A percentile compares a stretch with the other conserved stretches of the same genome.
These are phyloP conservation scores for Tetrao urogallus DNA, from an alignment of 2,113 vertebrate genomes.

Conservation along the genomic window DNA sequence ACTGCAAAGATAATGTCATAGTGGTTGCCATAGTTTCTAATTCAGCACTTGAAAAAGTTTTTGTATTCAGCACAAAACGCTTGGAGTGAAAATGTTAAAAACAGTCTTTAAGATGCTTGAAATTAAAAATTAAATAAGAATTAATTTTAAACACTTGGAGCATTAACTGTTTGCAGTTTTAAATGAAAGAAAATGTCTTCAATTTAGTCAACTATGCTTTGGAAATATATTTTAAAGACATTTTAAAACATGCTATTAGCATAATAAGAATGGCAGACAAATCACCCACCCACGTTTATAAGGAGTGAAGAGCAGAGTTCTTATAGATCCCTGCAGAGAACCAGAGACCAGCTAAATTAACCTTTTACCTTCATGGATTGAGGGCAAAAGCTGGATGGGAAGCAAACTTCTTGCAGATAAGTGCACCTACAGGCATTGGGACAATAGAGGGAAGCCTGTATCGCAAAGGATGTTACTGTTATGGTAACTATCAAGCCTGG, in stretches of 20 bases:
- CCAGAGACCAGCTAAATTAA: neutral
- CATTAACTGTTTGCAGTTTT: neutral
- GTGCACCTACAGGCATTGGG: neutral
- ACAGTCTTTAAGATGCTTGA: neutral
- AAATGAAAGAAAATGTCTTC: neutral
- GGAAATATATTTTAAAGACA: neutral
- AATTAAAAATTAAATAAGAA: neutral
- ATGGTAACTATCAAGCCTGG: constrained; percentile 14
- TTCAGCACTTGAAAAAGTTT: constrained; percentile 28
- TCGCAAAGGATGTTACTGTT: constrained; percentile 49
- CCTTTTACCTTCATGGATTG: neutral
- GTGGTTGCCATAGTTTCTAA: constrained; percentile 61
- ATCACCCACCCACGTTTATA: neutral
- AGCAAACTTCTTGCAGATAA: constrained; percentile 18
- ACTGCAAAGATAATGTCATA: constrained; percentile 1
- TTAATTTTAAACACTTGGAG: neutral
- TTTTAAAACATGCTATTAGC: neutral
- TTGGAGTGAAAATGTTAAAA: neutral
- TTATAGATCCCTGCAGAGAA: neutral
- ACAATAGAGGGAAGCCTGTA: constrained; percentile 65
- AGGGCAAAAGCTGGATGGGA: constrained; percentile 43
- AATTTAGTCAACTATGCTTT: neutral
- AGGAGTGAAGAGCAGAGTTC: neutral
- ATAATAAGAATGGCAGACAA: neutral
- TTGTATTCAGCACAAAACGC: neutral